These are phyloP conservation scores for Agrilus biguttatus DNA, from an alignment of 2,888 invertebrate genomes.

Conservation along the genomic window DNA sequence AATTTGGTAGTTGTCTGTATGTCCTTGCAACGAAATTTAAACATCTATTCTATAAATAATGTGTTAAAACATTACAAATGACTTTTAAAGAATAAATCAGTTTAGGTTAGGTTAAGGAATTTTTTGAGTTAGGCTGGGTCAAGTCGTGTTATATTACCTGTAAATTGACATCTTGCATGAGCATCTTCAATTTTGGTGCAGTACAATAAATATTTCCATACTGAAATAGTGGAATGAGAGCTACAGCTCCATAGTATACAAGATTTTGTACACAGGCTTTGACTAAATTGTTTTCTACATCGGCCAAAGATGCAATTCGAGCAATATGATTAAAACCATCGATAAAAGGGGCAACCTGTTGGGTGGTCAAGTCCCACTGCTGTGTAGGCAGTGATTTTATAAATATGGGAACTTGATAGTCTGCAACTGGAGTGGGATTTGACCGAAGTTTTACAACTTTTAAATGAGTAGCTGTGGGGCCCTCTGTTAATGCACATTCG, in stretches of 20 bases:
- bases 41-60: constrained; percentile 27
- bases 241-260: constrained; percentile 57
- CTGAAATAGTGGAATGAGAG: constrained; percentile 45
- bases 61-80: not conserved
- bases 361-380: constrained; percentile 88
- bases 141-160: constrained; percentile 15
- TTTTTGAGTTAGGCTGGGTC: not conserved
- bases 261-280: constrained; percentile 90
- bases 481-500: constrained; percentile 45
- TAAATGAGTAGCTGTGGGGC: constrained; percentile 76
- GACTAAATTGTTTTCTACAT: constrained; percentile 85
- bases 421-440: constrained; percentile 68
- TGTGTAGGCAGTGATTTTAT: constrained; percentile 30
- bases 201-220: constrained; percentile 52
- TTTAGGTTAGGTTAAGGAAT: no score
- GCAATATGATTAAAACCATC: constrained; percentile 88
- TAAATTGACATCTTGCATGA: constrained; percentile 35
- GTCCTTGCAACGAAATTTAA: constrained; percentile 25
- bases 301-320: constrained; percentile 76
- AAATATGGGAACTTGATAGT: constrained; percentile 84
- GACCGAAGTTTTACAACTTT: constrained; percentile 72
- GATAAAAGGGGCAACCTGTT: constrained; percentile 76
- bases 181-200: constrained; percentile 38
- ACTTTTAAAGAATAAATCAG: no score
- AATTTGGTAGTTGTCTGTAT: constrained; percentile 32